Conservation (phyloP, 2,888 invertebrate genomes). For the Mechanitis mazaeus region DNA sequence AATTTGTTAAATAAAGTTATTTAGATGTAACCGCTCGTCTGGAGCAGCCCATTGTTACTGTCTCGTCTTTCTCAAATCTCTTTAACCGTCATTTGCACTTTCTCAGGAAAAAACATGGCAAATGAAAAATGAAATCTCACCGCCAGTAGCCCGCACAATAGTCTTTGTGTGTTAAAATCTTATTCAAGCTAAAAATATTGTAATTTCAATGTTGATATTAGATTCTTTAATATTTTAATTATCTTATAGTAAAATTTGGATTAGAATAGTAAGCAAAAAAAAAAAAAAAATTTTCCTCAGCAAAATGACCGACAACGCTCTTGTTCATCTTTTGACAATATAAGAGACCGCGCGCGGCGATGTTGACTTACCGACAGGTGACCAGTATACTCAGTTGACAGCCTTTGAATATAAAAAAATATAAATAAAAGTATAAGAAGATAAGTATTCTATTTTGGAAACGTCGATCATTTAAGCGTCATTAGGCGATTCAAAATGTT, state of each 20-base stretch:
- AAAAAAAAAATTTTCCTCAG: neutral
- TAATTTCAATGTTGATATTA: constrained; percentile 2
- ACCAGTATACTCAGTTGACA: too few relatives aligned
- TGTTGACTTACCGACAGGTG: too few relatives aligned
- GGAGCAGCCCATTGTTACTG: constrained; percentile 33
- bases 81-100: constrained; percentile 68
- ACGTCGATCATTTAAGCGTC: constrained; percentile 11
- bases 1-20: neutral
- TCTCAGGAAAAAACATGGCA: constrained; percentile 55
- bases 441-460: neutral
- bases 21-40: constrained; percentile 38
- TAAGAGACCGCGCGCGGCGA: too few relatives aligned
- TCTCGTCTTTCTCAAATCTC: constrained; percentile 53
- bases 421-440: neutral
- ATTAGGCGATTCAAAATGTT: constrained; percentile 19
- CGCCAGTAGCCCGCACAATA: constrained; percentile 45
- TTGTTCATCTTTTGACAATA: too few relatives aligned
- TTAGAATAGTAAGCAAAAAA: neutral
- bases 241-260: neutral
- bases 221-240: constrained; percentile 14
- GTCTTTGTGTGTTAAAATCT: constrained; percentile 37
- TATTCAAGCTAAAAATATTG: constrained; percentile 23
- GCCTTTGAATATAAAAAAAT: neutral
- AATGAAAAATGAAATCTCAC: constrained; percentile 71
- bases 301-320: too few relatives aligned